Base-by-base conservation (phyloP, 2,113 vertebrate species). In the Murina feae region DNA sequence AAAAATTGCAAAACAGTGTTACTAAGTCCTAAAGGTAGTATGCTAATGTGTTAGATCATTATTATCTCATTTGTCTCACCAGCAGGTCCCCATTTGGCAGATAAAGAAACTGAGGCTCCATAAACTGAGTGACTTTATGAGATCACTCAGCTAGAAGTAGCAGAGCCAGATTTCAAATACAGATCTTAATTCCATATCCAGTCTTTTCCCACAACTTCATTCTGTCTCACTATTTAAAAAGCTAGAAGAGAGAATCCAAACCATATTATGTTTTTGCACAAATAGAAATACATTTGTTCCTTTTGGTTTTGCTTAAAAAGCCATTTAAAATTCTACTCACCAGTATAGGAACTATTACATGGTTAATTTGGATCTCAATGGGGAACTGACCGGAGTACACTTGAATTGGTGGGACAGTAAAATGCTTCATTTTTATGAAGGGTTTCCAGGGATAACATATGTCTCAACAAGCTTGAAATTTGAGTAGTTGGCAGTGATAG, bases 381-480 rank as follows among this genome's bases (percentile, higher is more conserved):
- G 87, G 16, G 7, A 95, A 88, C 72, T 84, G 83, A 96, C 58
- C 79, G 86, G 92, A 96, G 30, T 69, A 60, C 65, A 55, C 25
- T 68, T 63, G 91, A 91, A 90, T 53, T 96, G 68, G 72, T 90
- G 75, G 76, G 72, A 82, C 76, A 85, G 87, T 93, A 91, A 97
- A 97, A 97, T 47, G 44, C 63, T 96, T 95, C 63, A 55, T 88
- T 97, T 96, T 95, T 80, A 74, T 86, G 89, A 96, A 94, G 58
- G 69, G 90, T 88, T 97, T 97, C 95, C 96, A 97, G 97, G 96
- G 93, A 97, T 96, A 97, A 97, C 95, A 96, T 97, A 80, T 89
- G 95, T 94, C 90, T 96, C 90, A 96, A 95, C 95, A 94, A 96
- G 88, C 66, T 88, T 96, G 97, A 97, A 97, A 97, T 96, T 25